These are phyloP conservation scores for Bergia sp. DNA, from an alignment of 92 coral and sea anemone species.

Conservation along the genomic window DNA sequence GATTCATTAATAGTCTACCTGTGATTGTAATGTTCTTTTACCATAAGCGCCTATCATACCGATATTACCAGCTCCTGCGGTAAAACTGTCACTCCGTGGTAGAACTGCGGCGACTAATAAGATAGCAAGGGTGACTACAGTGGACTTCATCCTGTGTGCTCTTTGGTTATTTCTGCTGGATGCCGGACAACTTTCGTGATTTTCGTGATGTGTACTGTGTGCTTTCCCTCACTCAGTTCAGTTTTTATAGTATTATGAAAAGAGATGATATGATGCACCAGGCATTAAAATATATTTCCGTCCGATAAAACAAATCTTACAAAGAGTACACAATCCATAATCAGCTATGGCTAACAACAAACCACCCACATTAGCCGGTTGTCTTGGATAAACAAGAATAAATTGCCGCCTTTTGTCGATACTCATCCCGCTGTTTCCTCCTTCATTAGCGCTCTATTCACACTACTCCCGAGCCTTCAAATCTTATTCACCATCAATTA, in stretches of 20 bases:
- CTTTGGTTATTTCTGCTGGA: constrained; percentile 12
- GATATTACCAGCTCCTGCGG: constrained; percentile 31
- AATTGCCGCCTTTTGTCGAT: constrained; percentile 26
- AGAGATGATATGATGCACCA: background rate
- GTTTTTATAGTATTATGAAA: constrained; percentile 18
- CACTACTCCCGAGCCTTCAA: background rate
- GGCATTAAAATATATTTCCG: constrained; percentile 31
- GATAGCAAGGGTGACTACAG: background rate
- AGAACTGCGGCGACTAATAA: constrained; percentile 4
- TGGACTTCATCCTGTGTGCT: constrained; percentile 11
- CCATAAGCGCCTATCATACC: background rate
- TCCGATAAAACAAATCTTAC: constrained; percentile 13
- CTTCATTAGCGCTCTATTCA: constrained; percentile 25
- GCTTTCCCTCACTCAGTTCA: background rate
- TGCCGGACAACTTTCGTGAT: background rate
- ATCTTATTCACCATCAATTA: constrained; percentile 21
- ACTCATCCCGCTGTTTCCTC: constrained; percentile 4
- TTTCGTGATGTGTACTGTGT: constrained; percentile 13
- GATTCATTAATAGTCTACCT: background rate
- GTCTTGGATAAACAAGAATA: constrained; percentile 17
- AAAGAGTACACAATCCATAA: constrained; percentile 25
- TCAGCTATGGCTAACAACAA: constrained; percentile 21
- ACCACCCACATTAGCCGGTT: constrained; percentile 25
- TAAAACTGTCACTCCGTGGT: constrained; percentile 23
- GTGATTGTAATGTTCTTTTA: constrained; percentile 16